Evolutionary conservation across 2,113 vertebrate species (phyloP).

Genomic region (Triplophysa rosa): DNA sequence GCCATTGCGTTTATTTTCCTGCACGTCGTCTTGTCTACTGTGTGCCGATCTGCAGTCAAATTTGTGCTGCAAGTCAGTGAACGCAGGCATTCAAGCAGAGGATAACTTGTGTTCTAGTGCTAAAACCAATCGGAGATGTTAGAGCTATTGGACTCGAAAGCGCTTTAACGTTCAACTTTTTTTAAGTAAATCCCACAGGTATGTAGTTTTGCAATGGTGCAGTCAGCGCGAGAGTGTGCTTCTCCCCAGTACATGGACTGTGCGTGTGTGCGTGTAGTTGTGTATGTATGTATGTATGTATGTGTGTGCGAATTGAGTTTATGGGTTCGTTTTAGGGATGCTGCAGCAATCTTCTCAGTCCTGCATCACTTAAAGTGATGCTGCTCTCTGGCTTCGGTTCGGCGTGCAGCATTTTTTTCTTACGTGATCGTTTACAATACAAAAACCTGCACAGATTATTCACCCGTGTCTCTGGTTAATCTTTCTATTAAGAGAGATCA

Average conservation of each 20-base stretch:
- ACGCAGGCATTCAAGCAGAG: constrained; percentile 60
- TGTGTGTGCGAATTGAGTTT: constrained; percentile 40
- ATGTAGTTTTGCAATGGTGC: constrained; percentile 5
- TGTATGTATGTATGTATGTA: background rate
- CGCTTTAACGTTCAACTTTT: constrained; percentile 42
- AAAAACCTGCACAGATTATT: background rate
- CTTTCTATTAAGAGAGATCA: background rate
- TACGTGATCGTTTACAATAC: background rate
- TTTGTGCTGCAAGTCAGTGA: constrained; percentile 78
- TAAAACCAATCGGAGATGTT: constrained; percentile 58
- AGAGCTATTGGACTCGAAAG: constrained; percentile 51
- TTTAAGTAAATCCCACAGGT: constrained; percentile 47
- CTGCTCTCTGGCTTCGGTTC: constrained; percentile 57
- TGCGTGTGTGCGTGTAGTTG: constrained; percentile 7
- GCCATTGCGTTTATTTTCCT: constrained; percentile 69
- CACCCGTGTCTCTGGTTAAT: constrained; percentile 42
- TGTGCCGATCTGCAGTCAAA: constrained; percentile 81
- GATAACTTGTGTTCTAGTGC: constrained; percentile 71
- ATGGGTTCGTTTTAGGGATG: constrained; percentile 65
- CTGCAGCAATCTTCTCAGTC: constrained; percentile 66
- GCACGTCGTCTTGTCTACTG: constrained; percentile 66
- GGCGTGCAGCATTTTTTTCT: constrained; percentile 57
- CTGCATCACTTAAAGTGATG: constrained; percentile 71
- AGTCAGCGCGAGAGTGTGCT: background rate
- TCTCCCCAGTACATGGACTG: background rate